Percentiles rank a stretch among this genome's conserved stretches.
These are phyloP conservation scores for Todiramphus saurophagus DNA, from an alignment of 2,113 vertebrate genomes.

Conservation along the genomic window DNA sequence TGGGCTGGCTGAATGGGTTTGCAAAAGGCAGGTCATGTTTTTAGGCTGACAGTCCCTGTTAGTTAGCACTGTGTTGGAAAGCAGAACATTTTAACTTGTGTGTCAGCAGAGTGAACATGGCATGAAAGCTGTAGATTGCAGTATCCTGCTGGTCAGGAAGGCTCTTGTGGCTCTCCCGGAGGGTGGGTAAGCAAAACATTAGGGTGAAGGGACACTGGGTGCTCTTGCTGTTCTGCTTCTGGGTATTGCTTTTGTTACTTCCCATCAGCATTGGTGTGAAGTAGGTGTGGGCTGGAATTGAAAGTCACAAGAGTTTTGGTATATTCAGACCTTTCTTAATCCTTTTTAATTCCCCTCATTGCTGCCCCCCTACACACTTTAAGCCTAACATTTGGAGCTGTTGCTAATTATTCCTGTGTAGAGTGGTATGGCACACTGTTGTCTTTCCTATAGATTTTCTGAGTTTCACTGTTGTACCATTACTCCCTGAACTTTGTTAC, in stretches of 20 bases:
- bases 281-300: neutral
- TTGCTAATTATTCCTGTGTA: neutral
- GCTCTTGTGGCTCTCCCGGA: neutral
- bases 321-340: neutral
- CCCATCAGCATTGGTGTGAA: neutral
- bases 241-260: neutral
- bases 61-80: neutral
- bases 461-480: neutral
- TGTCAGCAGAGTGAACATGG: neutral
- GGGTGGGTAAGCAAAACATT: neutral
- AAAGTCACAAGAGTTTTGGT: neutral
- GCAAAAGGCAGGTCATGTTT: neutral
- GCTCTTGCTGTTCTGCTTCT: neutral
- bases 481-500: neutral
- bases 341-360: neutral
- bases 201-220: neutral
- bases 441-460: neutral
- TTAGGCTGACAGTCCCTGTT: neutral
- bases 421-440: neutral
- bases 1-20: neutral
- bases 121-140: neutral
- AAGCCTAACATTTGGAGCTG: neutral
- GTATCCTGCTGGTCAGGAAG: neutral
- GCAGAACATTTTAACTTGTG: neutral
- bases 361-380: neutral